phyloP scores from a whole-genome alignment of 2,113 vertebrate genomes.

The Rhea pennata region DNA sequence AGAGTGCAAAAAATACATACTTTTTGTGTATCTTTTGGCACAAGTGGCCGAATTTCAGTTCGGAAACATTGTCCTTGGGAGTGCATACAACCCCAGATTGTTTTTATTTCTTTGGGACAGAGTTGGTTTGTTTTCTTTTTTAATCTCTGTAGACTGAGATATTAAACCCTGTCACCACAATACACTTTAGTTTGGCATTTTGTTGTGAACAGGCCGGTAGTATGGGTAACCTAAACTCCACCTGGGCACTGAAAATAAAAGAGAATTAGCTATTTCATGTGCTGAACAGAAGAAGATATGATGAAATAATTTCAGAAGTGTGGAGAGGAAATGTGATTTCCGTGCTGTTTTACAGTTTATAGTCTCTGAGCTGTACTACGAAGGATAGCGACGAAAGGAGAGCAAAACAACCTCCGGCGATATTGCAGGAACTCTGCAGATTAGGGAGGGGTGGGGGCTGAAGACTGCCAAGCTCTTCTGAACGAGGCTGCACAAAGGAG shows the following conservation, averaged over 20 bases:
- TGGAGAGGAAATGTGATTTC: slow-evolving; percentile 44
- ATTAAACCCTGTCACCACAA: not conserved
- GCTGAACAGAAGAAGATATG: not conserved
- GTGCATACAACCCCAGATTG: not conserved
- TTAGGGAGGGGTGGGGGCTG: fast-evolving
- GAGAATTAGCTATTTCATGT: not conserved
- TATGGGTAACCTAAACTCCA: not conserved
- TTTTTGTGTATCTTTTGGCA: not conserved
- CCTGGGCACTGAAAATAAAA: not conserved
- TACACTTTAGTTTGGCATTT: not conserved
- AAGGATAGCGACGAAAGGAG: not conserved
- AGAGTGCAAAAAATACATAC: not conserved
- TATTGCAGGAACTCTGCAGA: not conserved
- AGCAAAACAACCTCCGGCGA: not conserved
- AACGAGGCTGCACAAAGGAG: not conserved
- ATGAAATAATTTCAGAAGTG: slow-evolving; percentile 3
- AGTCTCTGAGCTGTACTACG: not conserved
- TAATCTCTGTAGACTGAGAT: not conserved
- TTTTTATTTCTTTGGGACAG: not conserved
- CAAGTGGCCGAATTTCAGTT: not conserved
- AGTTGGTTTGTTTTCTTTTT: not conserved
- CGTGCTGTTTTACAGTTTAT: slow-evolving; percentile 5
- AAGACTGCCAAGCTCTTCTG: not conserved
- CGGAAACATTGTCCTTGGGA: not conserved
- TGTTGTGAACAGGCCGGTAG: not conserved